A percentile compares a stretch with the other conserved stretches of the same genome.
Conservation (phyloP, 30 jellyfish, hydroid and myxozoan genomes). For the Cassiopea andromeda region DNA sequence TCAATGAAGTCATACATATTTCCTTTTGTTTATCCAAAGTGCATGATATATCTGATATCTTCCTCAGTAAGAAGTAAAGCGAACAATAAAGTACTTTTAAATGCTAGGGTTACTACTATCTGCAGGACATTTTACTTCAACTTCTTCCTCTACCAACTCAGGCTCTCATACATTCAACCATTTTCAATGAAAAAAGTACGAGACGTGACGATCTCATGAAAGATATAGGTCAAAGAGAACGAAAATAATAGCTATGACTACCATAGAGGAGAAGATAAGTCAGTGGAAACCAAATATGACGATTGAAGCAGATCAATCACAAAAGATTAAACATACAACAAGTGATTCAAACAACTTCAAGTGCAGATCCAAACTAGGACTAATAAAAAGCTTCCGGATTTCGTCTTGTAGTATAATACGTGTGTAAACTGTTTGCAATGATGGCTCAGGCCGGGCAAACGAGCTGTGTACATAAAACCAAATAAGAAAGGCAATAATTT, state of each 20-base stretch:
- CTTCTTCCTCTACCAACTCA: too few species aligned
- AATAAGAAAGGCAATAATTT: background rate
- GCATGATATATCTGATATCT: too few species aligned
- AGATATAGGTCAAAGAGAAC: background rate
- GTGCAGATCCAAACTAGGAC: constrained; percentile 11
- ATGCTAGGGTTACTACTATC: too few species aligned
- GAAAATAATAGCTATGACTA: background rate
- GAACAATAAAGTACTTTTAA: too few species aligned
- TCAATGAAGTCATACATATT: background rate
- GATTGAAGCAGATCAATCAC: background rate
- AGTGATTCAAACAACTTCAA: background rate
- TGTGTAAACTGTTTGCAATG: background rate
- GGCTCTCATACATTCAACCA: too few species aligned
- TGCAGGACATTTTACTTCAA: too few species aligned
- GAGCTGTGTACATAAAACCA: background rate
- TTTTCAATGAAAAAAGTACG: too few species aligned
- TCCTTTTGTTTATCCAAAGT: too few species aligned
- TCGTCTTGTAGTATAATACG: background rate
- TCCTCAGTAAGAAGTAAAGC: too few species aligned
- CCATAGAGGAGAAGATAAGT: background rate
- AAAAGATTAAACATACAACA: background rate
- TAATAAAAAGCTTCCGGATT: constrained; percentile 22
- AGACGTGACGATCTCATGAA: background rate
- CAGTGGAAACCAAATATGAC: background rate
- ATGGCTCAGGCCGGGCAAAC: constrained; percentile 13